phyloP scores from a whole-genome alignment of 2,113 vertebrate genomes.

The Rhabdornis inornatus region DNA sequence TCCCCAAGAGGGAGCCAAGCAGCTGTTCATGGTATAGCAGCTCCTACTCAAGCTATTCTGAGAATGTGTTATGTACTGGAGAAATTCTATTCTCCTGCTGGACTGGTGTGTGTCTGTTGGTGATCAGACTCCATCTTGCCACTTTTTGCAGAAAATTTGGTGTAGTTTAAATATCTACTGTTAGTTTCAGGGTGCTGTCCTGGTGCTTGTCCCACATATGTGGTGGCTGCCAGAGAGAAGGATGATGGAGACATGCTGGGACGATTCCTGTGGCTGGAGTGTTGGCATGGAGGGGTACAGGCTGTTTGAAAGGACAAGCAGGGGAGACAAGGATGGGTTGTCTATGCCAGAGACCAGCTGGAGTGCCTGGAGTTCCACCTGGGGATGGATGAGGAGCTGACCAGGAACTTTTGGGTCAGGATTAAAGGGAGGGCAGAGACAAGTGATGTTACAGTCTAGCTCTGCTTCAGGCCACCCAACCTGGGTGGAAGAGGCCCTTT shows the following conservation, averaged over 20 bases:
- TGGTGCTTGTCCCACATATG: rapidly evolving
- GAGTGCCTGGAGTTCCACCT: neutral
- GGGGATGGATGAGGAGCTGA: neutral
- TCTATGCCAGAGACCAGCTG: neutral
- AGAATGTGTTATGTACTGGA: neutral
- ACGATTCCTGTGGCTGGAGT: neutral
- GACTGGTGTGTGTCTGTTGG: neutral
- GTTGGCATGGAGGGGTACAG: neutral
- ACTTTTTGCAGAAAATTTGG: neutral
- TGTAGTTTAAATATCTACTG: neutral
- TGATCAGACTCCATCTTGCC: neutral
- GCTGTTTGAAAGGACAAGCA: neutral
- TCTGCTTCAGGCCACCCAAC: neutral
- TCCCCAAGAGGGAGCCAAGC: constrained; percentile 40
- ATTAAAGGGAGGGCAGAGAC: neutral
- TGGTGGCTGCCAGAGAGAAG: neutral
- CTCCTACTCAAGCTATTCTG: neutral
- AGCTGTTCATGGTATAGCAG: neutral
- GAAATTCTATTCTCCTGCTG: neutral
- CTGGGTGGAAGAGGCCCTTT: neutral
- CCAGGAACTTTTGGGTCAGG: neutral
- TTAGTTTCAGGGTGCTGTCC: neutral
- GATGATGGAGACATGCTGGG: neutral
- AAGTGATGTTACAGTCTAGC: neutral
- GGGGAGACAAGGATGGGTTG: neutral